phyloP scores from a whole-genome alignment of 1,140 invertebrate genomes.

The Drosophila biarmipes region DNA sequence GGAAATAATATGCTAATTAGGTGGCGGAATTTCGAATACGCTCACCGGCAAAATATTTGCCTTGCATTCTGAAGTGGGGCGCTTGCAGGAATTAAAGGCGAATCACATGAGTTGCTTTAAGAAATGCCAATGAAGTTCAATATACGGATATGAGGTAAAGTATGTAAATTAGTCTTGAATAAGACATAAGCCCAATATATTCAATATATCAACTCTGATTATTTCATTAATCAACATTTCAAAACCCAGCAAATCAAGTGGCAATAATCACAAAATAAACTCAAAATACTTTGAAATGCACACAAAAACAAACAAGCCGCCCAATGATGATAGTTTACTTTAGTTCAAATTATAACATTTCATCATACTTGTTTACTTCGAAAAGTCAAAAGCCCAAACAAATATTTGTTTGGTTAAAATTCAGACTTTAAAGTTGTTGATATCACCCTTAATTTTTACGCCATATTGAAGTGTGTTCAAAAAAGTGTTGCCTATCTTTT shows the following conservation, averaged over 20 bases:
- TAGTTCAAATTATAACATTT: constrained; percentile 6
- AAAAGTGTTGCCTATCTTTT: constrained; percentile 4
- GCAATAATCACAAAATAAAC: neutral
- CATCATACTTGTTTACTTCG: constrained; percentile 1
- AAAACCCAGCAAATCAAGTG: neutral
- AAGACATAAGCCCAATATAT: too few species aligned
- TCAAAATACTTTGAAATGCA: neutral
- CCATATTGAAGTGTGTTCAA: neutral
- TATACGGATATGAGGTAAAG: too few species aligned
- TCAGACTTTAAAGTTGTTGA: constrained; percentile 5
- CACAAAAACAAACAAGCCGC: neutral
- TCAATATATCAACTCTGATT: too few species aligned
- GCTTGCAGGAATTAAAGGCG: neutral
- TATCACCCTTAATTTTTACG: constrained; percentile 5
- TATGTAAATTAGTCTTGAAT: too few species aligned
- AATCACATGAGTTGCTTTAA: too few species aligned
- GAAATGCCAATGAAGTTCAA: too few species aligned
- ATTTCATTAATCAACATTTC: neutral
- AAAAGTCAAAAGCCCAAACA: neutral
- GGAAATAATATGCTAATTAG: constrained; percentile 31
- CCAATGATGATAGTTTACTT: neutral
- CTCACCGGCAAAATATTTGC: constrained; percentile 16
- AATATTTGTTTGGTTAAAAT: constrained; percentile 3
- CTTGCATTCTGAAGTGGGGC: neutral
- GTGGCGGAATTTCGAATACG: constrained; percentile 33